Evolutionary conservation across 2,113 vertebrate species (phyloP).

Genomic region (Dasyornis broadbenti): DNA sequence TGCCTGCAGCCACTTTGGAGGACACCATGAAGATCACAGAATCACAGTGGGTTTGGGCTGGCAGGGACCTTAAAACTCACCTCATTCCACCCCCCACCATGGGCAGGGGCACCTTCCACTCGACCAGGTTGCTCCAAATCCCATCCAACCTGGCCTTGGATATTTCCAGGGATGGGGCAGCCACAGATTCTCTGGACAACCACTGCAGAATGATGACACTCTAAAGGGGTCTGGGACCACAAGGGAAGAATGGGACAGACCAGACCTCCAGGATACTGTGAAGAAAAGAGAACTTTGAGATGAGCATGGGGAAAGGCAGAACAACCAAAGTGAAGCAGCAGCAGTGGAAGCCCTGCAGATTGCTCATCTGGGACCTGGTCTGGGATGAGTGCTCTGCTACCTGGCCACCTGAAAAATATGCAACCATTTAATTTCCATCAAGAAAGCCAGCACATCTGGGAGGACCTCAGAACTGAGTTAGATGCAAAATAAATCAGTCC

Average conservation of each 20-base stretch:
- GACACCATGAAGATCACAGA: background rate
- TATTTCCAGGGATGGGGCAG: background rate
- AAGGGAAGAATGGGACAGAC: background rate
- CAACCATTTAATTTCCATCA: background rate
- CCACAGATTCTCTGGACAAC: background rate
- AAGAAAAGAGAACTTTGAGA: background rate
- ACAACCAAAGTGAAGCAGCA: background rate
- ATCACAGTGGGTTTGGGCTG: background rate
- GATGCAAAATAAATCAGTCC: background rate
- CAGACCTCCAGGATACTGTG: background rate
- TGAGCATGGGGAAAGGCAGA: background rate
- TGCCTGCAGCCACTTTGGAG: background rate
- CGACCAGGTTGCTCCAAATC: background rate
- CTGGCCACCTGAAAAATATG: slow-evolving; percentile 8
- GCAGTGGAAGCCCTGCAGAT: background rate
- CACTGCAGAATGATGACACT: background rate
- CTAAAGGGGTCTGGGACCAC: background rate
- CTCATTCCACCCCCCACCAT: background rate
- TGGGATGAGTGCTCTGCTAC: background rate
- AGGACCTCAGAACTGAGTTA: background rate
- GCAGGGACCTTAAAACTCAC: background rate
- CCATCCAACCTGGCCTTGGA: background rate
- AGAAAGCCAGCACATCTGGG: background rate
- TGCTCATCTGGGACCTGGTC: background rate
- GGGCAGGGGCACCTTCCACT: background rate